Evolutionary conservation across 2,888 invertebrate genomes (phyloP).

Genomic region (Ormyrus thymus): DNA sequence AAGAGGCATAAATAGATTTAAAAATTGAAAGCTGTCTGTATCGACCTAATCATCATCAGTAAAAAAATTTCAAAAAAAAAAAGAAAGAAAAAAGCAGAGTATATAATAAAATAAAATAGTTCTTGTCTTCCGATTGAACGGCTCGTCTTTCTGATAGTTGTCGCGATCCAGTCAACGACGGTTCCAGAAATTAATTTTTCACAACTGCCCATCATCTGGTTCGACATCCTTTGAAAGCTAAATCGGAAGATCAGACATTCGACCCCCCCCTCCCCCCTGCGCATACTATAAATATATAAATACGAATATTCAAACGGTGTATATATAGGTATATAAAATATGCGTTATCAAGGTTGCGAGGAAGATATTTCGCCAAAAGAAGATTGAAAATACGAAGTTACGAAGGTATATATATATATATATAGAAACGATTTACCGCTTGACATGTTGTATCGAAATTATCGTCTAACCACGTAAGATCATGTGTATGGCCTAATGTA

Average conservation of each 20-base stretch:
- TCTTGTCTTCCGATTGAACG: constrained; percentile 41
- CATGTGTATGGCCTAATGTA: constrained; percentile 70
- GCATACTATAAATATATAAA: constrained; percentile 39
- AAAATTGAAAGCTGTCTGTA: not conserved
- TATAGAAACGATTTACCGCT: constrained; percentile 21
- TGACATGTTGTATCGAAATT: constrained; percentile 40
- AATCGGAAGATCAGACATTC: constrained; percentile 36
- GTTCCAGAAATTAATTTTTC: constrained; percentile 4
- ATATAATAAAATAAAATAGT: too few relatives aligned
- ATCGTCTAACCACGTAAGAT: constrained; percentile 47
- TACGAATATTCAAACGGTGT: not conserved
- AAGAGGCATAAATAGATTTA: not conserved
- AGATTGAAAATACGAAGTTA: not conserved
- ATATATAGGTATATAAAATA: not conserved
- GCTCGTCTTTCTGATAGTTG: not conserved
- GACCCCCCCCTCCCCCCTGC: constrained; percentile 19
- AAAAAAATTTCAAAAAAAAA: constrained; percentile 1
- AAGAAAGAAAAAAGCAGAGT: not conserved
- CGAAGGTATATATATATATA: constrained; percentile 4
- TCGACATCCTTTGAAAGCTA: not conserved
- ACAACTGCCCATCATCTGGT: not conserved
- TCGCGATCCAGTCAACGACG: not conserved
- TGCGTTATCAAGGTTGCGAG: constrained; percentile 24
- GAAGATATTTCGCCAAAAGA: constrained; percentile 20
- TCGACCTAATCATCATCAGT: not conserved